phyloP scores from a whole-genome alignment of 2,888 invertebrate genomes.

The Oscheius sp. region DNA sequence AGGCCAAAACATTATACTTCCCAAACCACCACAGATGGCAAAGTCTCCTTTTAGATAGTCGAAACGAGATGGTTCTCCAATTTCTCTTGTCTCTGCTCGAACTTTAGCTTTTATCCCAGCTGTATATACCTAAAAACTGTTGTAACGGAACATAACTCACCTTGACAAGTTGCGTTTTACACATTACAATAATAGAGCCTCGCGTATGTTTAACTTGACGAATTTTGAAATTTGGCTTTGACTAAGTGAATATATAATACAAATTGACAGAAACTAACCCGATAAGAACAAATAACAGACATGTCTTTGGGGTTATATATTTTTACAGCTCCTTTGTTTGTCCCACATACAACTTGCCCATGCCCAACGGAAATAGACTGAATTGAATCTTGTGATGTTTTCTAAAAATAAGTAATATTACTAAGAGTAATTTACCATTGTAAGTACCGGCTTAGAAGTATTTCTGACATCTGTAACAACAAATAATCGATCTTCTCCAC shows the following conservation, averaged over 20 bases:
- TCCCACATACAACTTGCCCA: slow-evolving; percentile 24
- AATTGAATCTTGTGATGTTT: neutral
- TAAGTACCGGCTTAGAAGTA: neutral
- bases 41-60: slow-evolving; percentile 31
- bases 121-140: slow-evolving; percentile 7
- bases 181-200: slow-evolving; percentile 21
- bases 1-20: slow-evolving; percentile 24
- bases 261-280: slow-evolving; percentile 1
- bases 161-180: slow-evolving; percentile 5
- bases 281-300: neutral
- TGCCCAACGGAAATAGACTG: slow-evolving; percentile 14
- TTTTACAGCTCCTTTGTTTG: slow-evolving; percentile 15
- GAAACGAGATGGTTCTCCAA: slow-evolving; percentile 24
- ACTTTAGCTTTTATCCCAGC: neutral
- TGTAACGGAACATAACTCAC: neutral
- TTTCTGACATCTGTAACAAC: slow-evolving; percentile 38
- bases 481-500: slow-evolving; percentile 40
- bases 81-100: slow-evolving; percentile 6
- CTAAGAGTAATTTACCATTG: slow-evolving; percentile 9
- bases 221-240: neutral
- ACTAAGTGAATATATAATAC: neutral
- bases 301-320: slow-evolving; percentile 2
- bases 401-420: neutral
- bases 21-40: slow-evolving; percentile 24
- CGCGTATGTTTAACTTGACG: slow-evolving; percentile 28